Evolutionary conservation across 2,113 vertebrate species (phyloP).

Genomic region (Oreocharis arfaki): DNA sequence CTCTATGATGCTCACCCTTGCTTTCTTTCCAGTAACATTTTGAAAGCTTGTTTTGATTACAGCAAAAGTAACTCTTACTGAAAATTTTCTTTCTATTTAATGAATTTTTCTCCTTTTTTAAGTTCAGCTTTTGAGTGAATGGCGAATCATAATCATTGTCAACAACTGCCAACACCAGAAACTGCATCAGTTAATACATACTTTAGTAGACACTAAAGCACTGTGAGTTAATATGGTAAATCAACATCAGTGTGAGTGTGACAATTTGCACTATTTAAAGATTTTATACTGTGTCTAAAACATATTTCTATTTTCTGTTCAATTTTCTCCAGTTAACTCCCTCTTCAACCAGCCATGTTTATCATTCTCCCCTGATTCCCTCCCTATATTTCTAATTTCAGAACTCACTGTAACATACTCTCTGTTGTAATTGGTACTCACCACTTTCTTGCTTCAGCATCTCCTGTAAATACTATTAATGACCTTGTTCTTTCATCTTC

Average conservation of each 20-base stretch:
- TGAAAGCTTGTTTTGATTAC: neutral
- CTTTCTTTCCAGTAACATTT: neutral
- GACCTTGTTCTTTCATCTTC: neutral
- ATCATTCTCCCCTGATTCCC: neutral
- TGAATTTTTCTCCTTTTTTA: neutral
- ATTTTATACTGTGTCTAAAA: neutral
- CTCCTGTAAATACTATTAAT: neutral
- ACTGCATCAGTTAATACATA: neutral
- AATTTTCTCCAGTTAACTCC: slow-evolving; percentile 3
- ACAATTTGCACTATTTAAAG: neutral
- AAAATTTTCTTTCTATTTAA: neutral
- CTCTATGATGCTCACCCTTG: neutral
- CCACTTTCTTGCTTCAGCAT: neutral
- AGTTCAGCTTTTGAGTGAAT: neutral
- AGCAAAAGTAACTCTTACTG: neutral
- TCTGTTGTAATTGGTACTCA: neutral
- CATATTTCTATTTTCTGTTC: neutral
- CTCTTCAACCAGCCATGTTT: neutral
- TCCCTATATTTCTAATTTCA: slow-evolving; percentile 10
- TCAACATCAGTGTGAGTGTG: neutral
- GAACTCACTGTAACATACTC: neutral
- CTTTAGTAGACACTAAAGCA: neutral
- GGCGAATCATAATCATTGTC: neutral
- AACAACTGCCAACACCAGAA: neutral
- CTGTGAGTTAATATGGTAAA: neutral